Percentiles rank a stretch among this genome's conserved stretches.
Evolutionary conservation across 2,797 vertebrate species (phyloP).

Genomic region (Buphagus erythrorhynchus): DNA sequence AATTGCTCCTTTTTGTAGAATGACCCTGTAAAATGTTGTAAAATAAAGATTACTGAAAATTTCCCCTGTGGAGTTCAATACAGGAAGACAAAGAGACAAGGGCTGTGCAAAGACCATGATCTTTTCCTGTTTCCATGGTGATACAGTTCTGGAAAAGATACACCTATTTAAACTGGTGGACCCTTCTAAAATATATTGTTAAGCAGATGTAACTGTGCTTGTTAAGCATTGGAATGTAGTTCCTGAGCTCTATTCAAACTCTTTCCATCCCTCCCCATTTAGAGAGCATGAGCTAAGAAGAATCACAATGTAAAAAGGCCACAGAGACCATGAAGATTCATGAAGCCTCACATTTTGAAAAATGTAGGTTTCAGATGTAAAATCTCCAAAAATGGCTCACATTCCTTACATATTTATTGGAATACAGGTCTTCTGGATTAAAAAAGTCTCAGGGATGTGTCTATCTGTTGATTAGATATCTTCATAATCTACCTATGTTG

Average conservation of each 20-base stretch:
- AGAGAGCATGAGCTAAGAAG: neutral
- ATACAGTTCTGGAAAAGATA: neutral
- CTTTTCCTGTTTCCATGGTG: slow-evolving; percentile 8
- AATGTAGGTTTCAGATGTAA: neutral
- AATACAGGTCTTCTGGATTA: neutral
- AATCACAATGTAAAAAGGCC: neutral
- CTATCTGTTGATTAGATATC: neutral
- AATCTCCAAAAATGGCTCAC: fast-evolving
- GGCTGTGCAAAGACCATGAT: neutral
- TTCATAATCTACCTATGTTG: neutral
- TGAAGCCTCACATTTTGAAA: neutral
- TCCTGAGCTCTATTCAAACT: neutral
- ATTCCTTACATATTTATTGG: neutral
- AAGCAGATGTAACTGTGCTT: neutral
- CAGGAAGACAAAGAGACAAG: neutral
- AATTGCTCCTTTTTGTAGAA: neutral
- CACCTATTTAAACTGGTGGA: neutral
- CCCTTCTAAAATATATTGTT: neutral
- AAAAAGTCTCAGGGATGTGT: neutral
- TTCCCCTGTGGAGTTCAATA: neutral
- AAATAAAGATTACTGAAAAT: neutral
- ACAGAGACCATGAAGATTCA: neutral
- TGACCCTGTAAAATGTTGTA: neutral
- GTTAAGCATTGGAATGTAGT: neutral
- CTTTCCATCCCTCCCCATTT: neutral